Percentiles rank a stretch among this genome's conserved stretches.
Conservation (phyloP, 2,113 vertebrate species). For the Heliornis fulica region DNA sequence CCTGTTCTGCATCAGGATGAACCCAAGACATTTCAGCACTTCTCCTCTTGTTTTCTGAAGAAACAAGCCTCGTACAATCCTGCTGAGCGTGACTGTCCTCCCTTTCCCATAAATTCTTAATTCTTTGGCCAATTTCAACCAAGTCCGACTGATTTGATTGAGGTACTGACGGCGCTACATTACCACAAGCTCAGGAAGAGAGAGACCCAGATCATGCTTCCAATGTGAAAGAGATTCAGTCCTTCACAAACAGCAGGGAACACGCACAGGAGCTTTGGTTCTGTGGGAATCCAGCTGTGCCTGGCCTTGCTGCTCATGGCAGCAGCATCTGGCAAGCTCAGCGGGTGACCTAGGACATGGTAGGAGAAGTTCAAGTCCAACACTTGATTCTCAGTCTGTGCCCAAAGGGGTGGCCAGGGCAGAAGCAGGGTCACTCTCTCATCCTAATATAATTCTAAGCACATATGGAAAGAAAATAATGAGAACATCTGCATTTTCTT, state of each 20-base stretch:
- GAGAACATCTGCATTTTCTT: neutral
- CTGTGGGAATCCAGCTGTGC: neutral
- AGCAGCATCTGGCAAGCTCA: neutral
- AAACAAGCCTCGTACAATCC: neutral
- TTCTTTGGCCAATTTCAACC: neutral
- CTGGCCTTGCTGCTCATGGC: neutral
- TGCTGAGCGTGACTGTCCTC: neutral
- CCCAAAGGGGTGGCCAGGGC: neutral
- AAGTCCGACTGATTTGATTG: neutral
- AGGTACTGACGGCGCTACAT: rapidly evolving
- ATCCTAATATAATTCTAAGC: neutral
- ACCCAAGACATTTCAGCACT: neutral
- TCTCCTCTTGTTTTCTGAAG: neutral
- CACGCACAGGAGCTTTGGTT: neutral
- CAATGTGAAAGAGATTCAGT: neutral
- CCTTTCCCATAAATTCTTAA: neutral
- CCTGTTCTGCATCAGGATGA: neutral
- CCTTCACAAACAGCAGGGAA: neutral
- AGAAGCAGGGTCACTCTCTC: neutral
- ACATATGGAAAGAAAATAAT: neutral
- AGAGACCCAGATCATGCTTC: neutral
- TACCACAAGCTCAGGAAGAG: neutral
- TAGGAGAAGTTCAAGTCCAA: neutral
- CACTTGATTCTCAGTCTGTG: neutral
- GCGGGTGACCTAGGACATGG: rapidly evolving